phyloP scores from a whole-genome alignment of 2,888 invertebrate species.

The Stratiomys singularior region DNA sequence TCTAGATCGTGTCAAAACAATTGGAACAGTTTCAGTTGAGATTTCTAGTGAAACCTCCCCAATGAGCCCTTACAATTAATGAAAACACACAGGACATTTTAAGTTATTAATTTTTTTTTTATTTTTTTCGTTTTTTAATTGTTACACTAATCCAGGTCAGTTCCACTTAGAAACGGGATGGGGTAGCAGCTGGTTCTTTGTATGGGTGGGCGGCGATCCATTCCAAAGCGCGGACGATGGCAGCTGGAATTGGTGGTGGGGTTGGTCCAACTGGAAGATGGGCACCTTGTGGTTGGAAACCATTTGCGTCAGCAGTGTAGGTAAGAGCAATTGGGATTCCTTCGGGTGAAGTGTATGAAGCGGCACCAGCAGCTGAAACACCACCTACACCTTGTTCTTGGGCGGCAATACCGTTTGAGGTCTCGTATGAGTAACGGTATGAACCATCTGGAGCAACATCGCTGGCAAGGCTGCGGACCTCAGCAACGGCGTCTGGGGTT shows the following conservation, averaged over 20 bases:
- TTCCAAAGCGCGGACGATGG: constrained; percentile 50
- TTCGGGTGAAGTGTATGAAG: constrained; percentile 68
- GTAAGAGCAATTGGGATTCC: constrained; percentile 64
- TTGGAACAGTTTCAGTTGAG: too few relatives aligned
- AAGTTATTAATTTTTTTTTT: not conserved
- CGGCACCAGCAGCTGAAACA: constrained; percentile 68
- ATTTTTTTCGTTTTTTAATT: not conserved
- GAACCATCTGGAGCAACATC: constrained; percentile 60
- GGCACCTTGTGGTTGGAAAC: constrained; percentile 67
- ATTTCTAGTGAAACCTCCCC: too few relatives aligned
- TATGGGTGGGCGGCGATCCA: constrained; percentile 43
- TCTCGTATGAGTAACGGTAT: constrained; percentile 67
- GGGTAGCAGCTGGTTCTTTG: constrained; percentile 15
- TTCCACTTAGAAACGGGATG: constrained; percentile 24
- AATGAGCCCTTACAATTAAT: too few relatives aligned
- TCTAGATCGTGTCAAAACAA: too few relatives aligned
- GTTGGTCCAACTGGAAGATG: constrained; percentile 66
- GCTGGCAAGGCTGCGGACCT: constrained; percentile 1
- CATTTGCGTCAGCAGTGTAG: constrained; percentile 71
- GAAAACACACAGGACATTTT: too few relatives aligned
- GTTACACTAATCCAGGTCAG: not conserved
- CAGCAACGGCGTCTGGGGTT: constrained; percentile 5
- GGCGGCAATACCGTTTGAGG: constrained; percentile 72
- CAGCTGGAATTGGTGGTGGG: constrained; percentile 60
- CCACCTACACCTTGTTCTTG: constrained; percentile 70